Percentiles rank a stretch among this genome's conserved stretches.
Evolutionary conservation across 2,888 invertebrate species (phyloP).

Genomic region (Gnatocerus cornutus): DNA sequence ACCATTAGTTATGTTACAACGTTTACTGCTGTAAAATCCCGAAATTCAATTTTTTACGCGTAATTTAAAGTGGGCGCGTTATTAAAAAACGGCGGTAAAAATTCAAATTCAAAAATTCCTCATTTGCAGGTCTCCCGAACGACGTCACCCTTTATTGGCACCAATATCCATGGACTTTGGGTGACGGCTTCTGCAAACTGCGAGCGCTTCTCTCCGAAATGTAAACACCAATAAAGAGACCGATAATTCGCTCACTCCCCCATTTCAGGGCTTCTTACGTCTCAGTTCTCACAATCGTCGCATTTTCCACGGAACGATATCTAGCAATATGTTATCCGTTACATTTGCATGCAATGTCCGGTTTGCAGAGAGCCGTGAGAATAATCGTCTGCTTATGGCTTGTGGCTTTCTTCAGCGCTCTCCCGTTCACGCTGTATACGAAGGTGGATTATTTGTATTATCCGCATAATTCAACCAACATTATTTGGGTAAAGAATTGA

Average conservation of each 20-base stretch:
- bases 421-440: slow-evolving; percentile 85
- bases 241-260: no score
- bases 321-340: slow-evolving; percentile 93
- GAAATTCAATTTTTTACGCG: no score
- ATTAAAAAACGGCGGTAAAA: no score
- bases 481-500: slow-evolving; percentile 2
- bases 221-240: slow-evolving; percentile 9
- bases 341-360: slow-evolving; percentile 87
- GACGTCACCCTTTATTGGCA: slow-evolving; percentile 91
- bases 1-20: no score
- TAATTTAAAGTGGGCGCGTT: no score
- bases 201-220: slow-evolving; percentile 79
- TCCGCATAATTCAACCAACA: slow-evolving; percentile 72
- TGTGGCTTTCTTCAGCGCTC: slow-evolving; percentile 82
- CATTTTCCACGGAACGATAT: slow-evolving; percentile 93
- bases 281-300: slow-evolving; percentile 92
- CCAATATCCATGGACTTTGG: slow-evolving; percentile 90
- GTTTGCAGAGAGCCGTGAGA: slow-evolving; percentile 84
- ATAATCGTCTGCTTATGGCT: slow-evolving; percentile 87
- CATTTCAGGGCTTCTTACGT: slow-evolving; percentile 87
- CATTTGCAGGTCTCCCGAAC: slow-evolving; percentile 83
- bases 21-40: no score
- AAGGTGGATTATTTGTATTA: slow-evolving; percentile 83
- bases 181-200: slow-evolving; percentile 86
- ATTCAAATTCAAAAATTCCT: no score